phyloP scores from a whole-genome alignment of 2,797 vertebrate species.

The Myotis vivesi region DNA sequence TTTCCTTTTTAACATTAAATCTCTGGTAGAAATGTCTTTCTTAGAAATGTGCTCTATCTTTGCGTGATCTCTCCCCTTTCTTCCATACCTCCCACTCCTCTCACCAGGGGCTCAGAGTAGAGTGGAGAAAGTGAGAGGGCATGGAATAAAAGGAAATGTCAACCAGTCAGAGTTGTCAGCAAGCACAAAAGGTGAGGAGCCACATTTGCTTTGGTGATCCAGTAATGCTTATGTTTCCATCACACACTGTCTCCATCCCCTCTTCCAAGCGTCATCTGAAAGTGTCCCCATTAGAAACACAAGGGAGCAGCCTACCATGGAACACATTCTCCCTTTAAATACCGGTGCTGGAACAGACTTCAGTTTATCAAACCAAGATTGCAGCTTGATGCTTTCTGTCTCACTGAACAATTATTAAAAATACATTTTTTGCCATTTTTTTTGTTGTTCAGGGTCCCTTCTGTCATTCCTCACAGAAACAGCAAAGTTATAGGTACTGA shows the following conservation, averaged over 20 bases:
- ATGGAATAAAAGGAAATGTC: neutral
- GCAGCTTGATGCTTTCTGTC: neutral
- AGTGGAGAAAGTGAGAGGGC: neutral
- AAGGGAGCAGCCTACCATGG: neutral
- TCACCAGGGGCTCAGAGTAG: neutral
- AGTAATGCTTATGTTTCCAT: neutral
- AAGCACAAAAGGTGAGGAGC: neutral
- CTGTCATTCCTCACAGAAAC: neutral
- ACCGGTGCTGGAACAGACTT: neutral
- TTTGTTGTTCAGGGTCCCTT: neutral
- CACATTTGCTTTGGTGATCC: neutral
- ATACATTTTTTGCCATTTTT: neutral
- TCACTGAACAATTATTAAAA: slow-evolving; percentile 18
- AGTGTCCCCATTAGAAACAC: neutral
- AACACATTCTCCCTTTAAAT: slow-evolving; percentile 7
- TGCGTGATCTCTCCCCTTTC: neutral
- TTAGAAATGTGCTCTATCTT: neutral
- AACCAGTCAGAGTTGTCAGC: neutral
- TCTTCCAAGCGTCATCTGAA: neutral
- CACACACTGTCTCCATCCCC: neutral
- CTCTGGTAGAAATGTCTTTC: neutral
- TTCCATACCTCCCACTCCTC: neutral
- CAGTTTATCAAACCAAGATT: slow-evolving; percentile 2
- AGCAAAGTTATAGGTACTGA: neutral
- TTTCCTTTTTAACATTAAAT: slow-evolving; percentile 6